Evolutionary conservation across 2,888 invertebrate genomes (phyloP), one percentile per base, ranked within the genome.

Genomic region (Ophion ellenae): DNA sequence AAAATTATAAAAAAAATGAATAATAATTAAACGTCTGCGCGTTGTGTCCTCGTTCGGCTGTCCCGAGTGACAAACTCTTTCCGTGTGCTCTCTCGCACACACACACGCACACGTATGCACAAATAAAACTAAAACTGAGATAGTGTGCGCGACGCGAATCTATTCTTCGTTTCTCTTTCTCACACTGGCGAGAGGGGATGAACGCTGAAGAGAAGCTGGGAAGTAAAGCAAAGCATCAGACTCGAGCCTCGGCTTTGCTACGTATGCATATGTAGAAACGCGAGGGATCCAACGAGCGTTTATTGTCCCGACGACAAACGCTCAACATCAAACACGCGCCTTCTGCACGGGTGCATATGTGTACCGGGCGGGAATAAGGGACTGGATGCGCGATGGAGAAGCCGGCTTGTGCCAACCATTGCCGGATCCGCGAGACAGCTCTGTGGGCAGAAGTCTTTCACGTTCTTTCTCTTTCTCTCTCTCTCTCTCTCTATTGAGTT

Each of bases 251-350:
- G 77, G 66, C 53, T 80, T 78, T 75, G 6, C 36, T 74, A 69
- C 79, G 79, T 69, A 45, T 70, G 67, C 59, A 75, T 63, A 70
- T 47, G 14, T 47, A 47, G 47, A 47, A 47, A 14, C 11, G 47
- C 14, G 63, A 45, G 24, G 73, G 77, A 82, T 71, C 45, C 85
- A 83, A 83, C 87, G 83, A 83, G 80, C 78, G 81, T 85, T 85
- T 87, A 85, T 87, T 79, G 83, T 85, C 77, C 85, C 81, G 81
- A 85, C 85, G 85, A 87, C 83, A 85, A 87, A 85, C 85, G 83
- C 79, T 87, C 87, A 79, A 87, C 87, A 87, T 85, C 87, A 87
- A 87, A 87, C 83, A 83, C 73, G 71, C 71, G 81, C 64, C 66
- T 47, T 47, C 14, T 53, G 73, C 67, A n/a, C 83, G 83, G 71